Base-by-base conservation (phyloP, 2,113 vertebrate species). In the Dendropsophus ebraccatus region DNA sequence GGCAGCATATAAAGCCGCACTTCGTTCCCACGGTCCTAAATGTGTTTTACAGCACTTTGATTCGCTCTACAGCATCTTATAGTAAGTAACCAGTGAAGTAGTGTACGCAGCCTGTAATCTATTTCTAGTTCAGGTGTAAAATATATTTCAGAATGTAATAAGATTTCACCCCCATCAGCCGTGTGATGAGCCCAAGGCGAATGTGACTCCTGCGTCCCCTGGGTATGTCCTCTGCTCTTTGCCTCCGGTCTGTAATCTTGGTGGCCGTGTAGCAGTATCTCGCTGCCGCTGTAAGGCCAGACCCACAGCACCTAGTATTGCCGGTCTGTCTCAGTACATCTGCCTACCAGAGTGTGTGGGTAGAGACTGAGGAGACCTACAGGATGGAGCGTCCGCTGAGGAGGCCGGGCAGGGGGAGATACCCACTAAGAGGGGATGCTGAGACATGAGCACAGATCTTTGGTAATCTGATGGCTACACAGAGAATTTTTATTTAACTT, bases 31-130 rank as follows among this genome's bases (percentile, higher is more conserved):
- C 65, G 97, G 97, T 0, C 94, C 96, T 0, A 83, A 95, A 86
- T 96, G 95, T 21, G 92, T 99, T 83, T 82, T 98, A 88, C 92
- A 98, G 37, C 96, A 99, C 89, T 99, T 99, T 83, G 98, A 99
- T 87, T 87, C 95, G 0, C 11, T 95, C 19, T 99, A 96, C 92
- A 98, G 97, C 76, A 92, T 99, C 50, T 89, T 99, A 11, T 94
- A 96, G 98, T 99, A 91, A 96, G 98, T 96, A 85, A 14, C 3
- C 67, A 70, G 2, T 17, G 32, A 41, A 23, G 37, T 32, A 2
- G 1, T 19, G 2, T 35, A 3, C 14, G 6, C 21, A 77, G 12
- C 21, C 28, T 45, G n/a, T 23, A 1, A 41, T 41, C 9, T 75
- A 4, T 76, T 49, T 41, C 47, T 49, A 8, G 47, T 5, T 49